phyloP scores from a whole-genome alignment of 2,888 invertebrate genomes.

The Candidula unifasciata region DNA sequence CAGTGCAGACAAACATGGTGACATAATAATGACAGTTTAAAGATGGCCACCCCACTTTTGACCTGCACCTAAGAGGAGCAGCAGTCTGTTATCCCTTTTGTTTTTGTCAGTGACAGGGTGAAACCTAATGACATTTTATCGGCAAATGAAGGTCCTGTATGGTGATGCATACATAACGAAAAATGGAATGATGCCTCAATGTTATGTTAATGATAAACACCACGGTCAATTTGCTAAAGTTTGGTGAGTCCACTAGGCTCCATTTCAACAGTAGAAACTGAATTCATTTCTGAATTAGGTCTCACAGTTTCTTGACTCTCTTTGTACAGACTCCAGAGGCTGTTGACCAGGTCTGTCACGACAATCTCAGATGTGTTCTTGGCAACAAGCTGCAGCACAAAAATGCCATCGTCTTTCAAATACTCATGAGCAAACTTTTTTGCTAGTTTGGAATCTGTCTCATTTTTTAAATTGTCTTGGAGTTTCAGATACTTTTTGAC shows the following conservation, averaged over 20 bases:
- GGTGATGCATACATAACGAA: too few relatives aligned
- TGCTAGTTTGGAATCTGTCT: conserved; percentile 64
- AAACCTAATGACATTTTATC: too few relatives aligned
- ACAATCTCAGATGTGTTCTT: conserved; percentile 71
- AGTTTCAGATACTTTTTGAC: conserved; percentile 69
- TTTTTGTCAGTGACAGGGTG: too few relatives aligned
- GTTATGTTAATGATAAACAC: too few relatives aligned
- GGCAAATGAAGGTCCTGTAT: too few relatives aligned
- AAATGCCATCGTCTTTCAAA: conserved; percentile 70
- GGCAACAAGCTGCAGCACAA: conserved; percentile 65
- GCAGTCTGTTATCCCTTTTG: too few relatives aligned
- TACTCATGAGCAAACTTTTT: conserved; percentile 68
- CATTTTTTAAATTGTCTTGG: conserved; percentile 62
- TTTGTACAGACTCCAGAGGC: conserved; percentile 67
- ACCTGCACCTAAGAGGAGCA: too few relatives aligned
- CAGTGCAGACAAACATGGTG: too few relatives aligned
- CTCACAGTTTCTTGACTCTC: conserved; percentile 53
- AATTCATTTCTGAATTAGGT: not conserved
- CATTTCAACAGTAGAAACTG: conserved; percentile 29
- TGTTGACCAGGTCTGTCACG: conserved; percentile 64
- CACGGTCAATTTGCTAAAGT: too few relatives aligned
- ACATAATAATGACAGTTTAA: too few relatives aligned
- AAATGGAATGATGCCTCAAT: too few relatives aligned
- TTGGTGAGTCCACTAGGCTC: not conserved
- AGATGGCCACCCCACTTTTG: too few relatives aligned